These are phyloP conservation scores for Lophotriccus pileatus DNA, from an alignment of 2,797 vertebrate genomes.

Conservation along the genomic window DNA sequence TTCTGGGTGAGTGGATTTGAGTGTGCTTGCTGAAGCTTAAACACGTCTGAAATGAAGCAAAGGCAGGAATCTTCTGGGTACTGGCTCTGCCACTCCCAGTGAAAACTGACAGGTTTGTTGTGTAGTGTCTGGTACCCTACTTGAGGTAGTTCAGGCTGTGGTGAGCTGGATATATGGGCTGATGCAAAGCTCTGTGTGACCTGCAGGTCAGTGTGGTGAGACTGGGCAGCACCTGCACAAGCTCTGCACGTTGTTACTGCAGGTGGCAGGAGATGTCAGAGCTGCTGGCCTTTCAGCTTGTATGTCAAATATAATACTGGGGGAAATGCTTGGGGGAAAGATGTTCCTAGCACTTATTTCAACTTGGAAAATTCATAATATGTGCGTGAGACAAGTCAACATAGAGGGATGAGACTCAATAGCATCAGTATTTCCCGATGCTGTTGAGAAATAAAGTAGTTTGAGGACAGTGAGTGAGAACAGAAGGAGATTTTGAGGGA, in stretches of 20 bases:
- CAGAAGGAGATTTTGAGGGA: constrained; percentile 22
- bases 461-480: background rate
- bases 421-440: background rate
- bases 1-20: background rate
- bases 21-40: background rate
- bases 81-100: fast-evolving
- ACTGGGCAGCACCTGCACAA: background rate
- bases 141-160: background rate
- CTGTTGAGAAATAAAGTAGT: background rate
- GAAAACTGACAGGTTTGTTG: background rate
- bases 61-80: background rate
- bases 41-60: background rate
- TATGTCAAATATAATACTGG: fast-evolving
- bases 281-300: background rate
- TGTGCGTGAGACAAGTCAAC: background rate
- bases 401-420: background rate
- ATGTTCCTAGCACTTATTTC: background rate
- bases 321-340: background rate
- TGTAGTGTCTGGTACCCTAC: background rate
- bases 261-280: background rate
- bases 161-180: background rate
- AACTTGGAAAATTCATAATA: background rate
- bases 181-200: background rate
- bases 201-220: background rate
- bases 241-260: background rate